These are phyloP conservation scores for Lanius ludovicianus DNA, from an alignment of 2,113 vertebrate species.

Conservation along the genomic window DNA sequence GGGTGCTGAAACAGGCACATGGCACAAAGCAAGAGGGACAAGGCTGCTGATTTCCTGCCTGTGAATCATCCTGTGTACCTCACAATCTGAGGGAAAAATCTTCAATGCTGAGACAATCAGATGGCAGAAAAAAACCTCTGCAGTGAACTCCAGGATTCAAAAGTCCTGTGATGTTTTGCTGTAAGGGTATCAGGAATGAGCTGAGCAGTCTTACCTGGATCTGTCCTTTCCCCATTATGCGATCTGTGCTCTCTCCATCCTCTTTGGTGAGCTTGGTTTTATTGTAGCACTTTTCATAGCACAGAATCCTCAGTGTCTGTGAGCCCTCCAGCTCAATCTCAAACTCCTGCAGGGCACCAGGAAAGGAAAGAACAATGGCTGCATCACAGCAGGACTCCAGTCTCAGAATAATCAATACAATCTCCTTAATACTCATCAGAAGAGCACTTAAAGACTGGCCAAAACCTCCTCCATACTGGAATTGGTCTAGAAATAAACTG, in stretches of 20 bases:
- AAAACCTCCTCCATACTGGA: background rate
- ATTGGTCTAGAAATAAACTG: background rate
- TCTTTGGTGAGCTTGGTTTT: conserved; percentile 86
- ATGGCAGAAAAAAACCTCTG: background rate
- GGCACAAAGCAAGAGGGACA: background rate
- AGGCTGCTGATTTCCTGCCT: background rate
- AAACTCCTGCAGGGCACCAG: conserved; percentile 83
- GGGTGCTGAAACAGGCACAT: background rate
- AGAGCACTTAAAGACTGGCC: background rate
- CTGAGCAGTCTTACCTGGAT: conserved; percentile 78
- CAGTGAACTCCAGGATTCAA: background rate
- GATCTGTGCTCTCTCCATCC: conserved; percentile 84
- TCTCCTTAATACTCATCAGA: background rate
- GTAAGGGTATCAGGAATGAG: background rate
- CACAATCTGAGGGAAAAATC: background rate
- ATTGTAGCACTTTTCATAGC: conserved; percentile 92
- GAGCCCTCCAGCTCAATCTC: conserved; percentile 96
- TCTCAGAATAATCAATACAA: background rate
- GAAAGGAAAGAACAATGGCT: background rate
- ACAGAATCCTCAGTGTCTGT: conserved; percentile 89
- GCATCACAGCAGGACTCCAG: background rate
- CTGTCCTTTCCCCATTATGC: conserved; percentile 91
- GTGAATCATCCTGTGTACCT: background rate
- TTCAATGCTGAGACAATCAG: background rate
- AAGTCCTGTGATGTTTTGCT: background rate